Percentiles rank a stretch among this genome's conserved stretches.
These are phyloP conservation scores for Chauna torquata DNA, from an alignment of 2,113 vertebrate species.

Conservation along the genomic window DNA sequence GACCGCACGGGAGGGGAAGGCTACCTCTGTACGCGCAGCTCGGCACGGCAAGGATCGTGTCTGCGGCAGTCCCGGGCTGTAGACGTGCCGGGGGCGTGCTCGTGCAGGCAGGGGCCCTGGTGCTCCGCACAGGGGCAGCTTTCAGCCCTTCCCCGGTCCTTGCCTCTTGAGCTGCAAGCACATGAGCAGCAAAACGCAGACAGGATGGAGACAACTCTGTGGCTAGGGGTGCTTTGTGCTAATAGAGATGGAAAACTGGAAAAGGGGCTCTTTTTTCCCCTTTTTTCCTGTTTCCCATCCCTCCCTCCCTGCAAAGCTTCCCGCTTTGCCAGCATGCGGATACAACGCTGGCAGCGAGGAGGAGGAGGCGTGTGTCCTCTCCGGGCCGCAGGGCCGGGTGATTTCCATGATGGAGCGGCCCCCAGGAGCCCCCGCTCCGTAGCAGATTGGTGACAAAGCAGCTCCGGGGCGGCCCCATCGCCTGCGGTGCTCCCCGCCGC, in stretches of 20 bases:
- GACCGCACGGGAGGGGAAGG: accelerated
- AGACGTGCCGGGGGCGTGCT: too few species aligned
- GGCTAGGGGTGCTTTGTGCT: background rate
- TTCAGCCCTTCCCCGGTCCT: background rate
- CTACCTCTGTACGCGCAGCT: accelerated
- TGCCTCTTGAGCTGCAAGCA: background rate
- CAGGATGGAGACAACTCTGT: accelerated
- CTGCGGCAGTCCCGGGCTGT: background rate
- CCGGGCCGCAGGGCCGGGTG: background rate
- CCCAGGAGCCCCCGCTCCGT: conserved; percentile 11
- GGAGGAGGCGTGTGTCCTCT: background rate
- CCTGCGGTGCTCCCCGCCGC: conserved; percentile 37
- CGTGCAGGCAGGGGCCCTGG: too few species aligned
- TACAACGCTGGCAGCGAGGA: background rate
- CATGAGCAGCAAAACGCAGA: background rate
- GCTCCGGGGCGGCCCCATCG: background rate
- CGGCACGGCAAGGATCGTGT: background rate
- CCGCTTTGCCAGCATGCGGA: accelerated
- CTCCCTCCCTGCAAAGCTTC: background rate
- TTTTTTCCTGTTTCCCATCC: background rate
- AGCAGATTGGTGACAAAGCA: conserved; percentile 78
- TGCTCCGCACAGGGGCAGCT: background rate
- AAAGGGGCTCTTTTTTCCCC: accelerated
- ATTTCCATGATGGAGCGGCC: conserved; percentile 59
- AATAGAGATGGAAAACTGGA: background rate